Base-by-base conservation (phyloP, 2,113 vertebrate genomes). In the Spea bombifrons region DNA sequence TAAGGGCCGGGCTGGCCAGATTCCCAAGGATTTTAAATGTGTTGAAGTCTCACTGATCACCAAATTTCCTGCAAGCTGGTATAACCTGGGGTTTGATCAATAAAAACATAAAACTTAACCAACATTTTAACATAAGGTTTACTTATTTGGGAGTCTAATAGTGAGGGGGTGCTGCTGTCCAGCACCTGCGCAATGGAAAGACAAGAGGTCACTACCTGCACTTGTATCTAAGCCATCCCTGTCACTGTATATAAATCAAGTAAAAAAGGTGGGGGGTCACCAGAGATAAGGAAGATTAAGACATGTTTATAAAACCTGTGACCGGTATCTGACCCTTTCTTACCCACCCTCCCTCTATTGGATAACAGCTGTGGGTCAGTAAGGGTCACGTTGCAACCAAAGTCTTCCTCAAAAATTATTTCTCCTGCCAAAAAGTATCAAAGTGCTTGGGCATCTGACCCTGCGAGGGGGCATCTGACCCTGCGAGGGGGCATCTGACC, bases 381-480 rank as follows among this genome's bases (percentile, higher is more conserved):
- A 9, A 12, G 68, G 80, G 67, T 82, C 76, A 30, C 4, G 30
- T 17, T 13, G 57, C 74, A 66, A 66, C 76, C 68, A 15, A n/a
- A 68, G 75, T 66, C 46, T 52, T 80, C 52, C 69, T 76, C 46
- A 48, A 30, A 74, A 84, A 84, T 74, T 57, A 76, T 71, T 82
- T 70, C 46, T 67, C 73, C 83, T 83, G 83, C 83, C 80, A 80
- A 69, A 83, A 83, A 53, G 65, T 71, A 82, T 83, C 83, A 82
- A 71, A 82, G 83, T 65, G 72, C 15, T 59, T 48, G 55, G 76
- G 75, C 73, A n/a, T 55, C 65, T 75, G 80, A 84, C 83, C 80
- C 55, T 9, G 15, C 10, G 55, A 59, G 55, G 55, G 76, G 75
- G 67, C 8, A 48, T 49, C 57, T 75, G 80, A 84, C 83, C 83